Percentiles rank a stretch among this genome's conserved stretches.
phyloP scores from a whole-genome alignment of 2,888 invertebrate genomes.

The Hirtodrosophila confusa region DNA sequence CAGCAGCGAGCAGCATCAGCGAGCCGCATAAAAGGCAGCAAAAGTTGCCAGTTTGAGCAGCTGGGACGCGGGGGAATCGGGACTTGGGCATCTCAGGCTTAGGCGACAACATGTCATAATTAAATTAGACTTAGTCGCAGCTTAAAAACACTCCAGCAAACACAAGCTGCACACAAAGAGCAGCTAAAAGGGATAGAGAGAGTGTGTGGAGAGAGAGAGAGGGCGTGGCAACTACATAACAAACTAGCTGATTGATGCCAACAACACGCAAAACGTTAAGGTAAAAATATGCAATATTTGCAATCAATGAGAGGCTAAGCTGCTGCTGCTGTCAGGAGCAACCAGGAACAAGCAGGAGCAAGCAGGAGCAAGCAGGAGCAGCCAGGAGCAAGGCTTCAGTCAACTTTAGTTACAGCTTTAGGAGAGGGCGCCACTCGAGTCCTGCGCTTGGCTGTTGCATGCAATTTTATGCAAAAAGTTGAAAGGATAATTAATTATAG shows the following conservation, averaged over 20 bases:
- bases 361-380: no score
- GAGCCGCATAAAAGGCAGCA: slow-evolving; percentile 59
- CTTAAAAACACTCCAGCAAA: slow-evolving; percentile 71
- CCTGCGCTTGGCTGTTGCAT: slow-evolving; percentile 65
- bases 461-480: slow-evolving; percentile 78
- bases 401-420: slow-evolving; percentile 32
- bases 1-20: slow-evolving; percentile 19
- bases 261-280: slow-evolving; percentile 33
- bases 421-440: slow-evolving; percentile 33
- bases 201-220: neutral
- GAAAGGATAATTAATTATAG: slow-evolving; percentile 81
- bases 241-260: slow-evolving; percentile 51
- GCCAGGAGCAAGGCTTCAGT: slow-evolving; percentile 1
- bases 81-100: slow-evolving; percentile 24
- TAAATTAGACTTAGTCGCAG: slow-evolving; percentile 77
- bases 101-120: slow-evolving; percentile 75
- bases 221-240: slow-evolving; percentile 25
- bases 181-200: neutral
- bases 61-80: slow-evolving; percentile 17
- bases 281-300: slow-evolving; percentile 73
- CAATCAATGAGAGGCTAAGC: slow-evolving; percentile 66
- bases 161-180: slow-evolving; percentile 36
- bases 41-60: slow-evolving; percentile 22
- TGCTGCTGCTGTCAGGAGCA: slow-evolving; percentile 8
- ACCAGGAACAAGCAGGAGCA: neutral